phyloP scores from a whole-genome alignment of 1,140 invertebrate genomes.

The Proales similis region DNA sequence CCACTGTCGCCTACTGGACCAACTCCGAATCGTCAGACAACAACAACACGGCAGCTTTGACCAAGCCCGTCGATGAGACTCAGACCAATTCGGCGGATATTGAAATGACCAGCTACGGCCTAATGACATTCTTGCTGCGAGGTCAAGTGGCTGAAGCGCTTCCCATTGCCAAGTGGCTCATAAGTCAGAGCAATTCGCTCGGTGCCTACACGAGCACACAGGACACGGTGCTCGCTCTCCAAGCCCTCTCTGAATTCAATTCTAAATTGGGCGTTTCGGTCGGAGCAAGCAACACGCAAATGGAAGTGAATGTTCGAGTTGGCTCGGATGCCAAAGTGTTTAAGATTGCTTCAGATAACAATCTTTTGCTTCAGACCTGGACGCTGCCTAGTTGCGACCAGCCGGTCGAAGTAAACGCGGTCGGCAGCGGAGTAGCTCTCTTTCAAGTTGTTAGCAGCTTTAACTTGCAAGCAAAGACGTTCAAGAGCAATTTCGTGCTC shows the following conservation, averaged over 20 bases:
- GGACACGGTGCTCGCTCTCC: constrained; percentile 55
- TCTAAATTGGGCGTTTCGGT: background rate
- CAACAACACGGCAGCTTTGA: constrained; percentile 39
- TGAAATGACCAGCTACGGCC: constrained; percentile 77
- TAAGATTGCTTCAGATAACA: constrained; percentile 58
- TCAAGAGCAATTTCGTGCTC: background rate
- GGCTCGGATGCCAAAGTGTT: constrained; percentile 40
- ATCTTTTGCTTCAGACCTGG: constrained; percentile 64
- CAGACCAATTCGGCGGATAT: constrained; percentile 64
- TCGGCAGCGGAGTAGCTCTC: constrained; percentile 69
- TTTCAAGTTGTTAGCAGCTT: constrained; percentile 57
- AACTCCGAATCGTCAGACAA: constrained; percentile 39
- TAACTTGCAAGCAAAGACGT: constrained; percentile 1
- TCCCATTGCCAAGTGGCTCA: constrained; percentile 74
- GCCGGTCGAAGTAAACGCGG: constrained; percentile 61
- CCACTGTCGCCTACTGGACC: too few relatives aligned
- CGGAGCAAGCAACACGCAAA: background rate
- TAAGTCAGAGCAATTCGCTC: constrained; percentile 67
- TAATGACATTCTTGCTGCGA: constrained; percentile 60
- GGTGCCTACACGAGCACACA: constrained; percentile 73
- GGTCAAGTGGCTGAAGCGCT: constrained; percentile 54
- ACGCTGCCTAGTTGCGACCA: constrained; percentile 57
- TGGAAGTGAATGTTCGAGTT: constrained; percentile 1
- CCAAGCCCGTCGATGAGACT: constrained; percentile 51
- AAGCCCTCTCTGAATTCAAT: constrained; percentile 51